A percentile compares a stretch with the other conserved stretches of the same genome.
Conservation (phyloP, 2,113 vertebrate species). For the Fregata magnificens region DNA sequence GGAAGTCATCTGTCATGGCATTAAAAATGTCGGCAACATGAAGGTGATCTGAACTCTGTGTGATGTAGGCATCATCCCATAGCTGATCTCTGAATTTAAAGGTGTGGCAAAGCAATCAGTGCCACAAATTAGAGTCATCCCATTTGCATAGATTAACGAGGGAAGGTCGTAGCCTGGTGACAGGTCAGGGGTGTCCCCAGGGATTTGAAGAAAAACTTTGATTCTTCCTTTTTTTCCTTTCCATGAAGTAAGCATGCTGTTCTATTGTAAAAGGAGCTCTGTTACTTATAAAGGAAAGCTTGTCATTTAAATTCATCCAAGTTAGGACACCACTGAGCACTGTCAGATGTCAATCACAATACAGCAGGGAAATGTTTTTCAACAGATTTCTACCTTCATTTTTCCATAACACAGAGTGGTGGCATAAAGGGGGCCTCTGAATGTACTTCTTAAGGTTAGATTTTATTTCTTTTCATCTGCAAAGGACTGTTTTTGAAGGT, state of each 20-base stretch:
- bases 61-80: conserved; percentile 61
- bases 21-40: conserved; percentile 60
- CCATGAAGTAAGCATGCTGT: conserved; percentile 75
- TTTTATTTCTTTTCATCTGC: conserved; percentile 53
- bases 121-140: conserved; percentile 74
- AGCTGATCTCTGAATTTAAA: conserved; percentile 72
- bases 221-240: conserved; percentile 74
- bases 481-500: conserved; percentile 63
- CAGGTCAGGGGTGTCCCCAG: conserved; percentile 73
- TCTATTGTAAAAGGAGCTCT: conserved; percentile 80
- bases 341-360: conserved; percentile 82
- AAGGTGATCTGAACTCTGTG: conserved; percentile 67
- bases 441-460: conserved; percentile 67
- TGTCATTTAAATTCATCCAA: conserved; percentile 84
- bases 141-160: conserved; percentile 83
- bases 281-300: conserved; percentile 77
- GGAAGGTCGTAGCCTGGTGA: conserved; percentile 72
- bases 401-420: conserved; percentile 68
- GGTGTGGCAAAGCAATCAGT: conserved; percentile 72
- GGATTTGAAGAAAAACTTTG: conserved; percentile 79
- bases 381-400: conserved; percentile 78
- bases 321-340: conserved; percentile 79
- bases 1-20: conserved; percentile 64
- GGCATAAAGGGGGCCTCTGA: conserved; percentile 71
- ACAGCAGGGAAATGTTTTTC: conserved; percentile 80